Conservation (phyloP, 1,140 invertebrate species). For the Bicyclus anynana region DNA sequence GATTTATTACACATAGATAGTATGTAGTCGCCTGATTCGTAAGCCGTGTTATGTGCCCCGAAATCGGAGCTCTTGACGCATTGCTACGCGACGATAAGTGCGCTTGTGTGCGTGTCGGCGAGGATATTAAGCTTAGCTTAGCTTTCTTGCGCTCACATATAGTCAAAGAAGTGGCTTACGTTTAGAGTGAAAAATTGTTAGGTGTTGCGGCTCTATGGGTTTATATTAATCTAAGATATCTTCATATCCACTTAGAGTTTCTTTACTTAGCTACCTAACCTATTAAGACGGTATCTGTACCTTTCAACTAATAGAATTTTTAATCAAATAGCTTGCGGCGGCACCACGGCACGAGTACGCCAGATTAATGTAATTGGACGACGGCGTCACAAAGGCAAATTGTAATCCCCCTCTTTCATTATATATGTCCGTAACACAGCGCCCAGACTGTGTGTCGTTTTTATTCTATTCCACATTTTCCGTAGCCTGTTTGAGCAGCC, state of each 20-base stretch:
- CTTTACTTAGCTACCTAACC: slow-evolving; percentile 44
- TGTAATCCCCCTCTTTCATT: slow-evolving; percentile 72
- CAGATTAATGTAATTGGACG: slow-evolving; percentile 75
- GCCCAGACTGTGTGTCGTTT: slow-evolving; percentile 54
- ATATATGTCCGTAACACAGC: slow-evolving; percentile 59
- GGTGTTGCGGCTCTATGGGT: too few relatives aligned
- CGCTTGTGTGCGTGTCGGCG: too few relatives aligned
- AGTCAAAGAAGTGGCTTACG: too few relatives aligned
- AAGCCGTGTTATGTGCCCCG: too few relatives aligned
- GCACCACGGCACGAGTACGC: slow-evolving; percentile 55
- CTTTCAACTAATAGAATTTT: slow-evolving; percentile 76
- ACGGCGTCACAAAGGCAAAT: slow-evolving; percentile 74
- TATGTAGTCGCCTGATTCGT: too few relatives aligned
- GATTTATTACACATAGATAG: too few relatives aligned
- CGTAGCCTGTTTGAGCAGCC: slow-evolving; percentile 37
- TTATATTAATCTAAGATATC: too few relatives aligned
- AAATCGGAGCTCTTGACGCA: too few relatives aligned
- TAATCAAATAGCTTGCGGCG: slow-evolving; percentile 70
- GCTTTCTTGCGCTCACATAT: too few relatives aligned
- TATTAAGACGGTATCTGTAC: slow-evolving; percentile 65
- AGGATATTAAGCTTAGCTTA: too few relatives aligned
- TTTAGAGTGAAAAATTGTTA: too few relatives aligned
- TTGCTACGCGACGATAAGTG: too few relatives aligned
- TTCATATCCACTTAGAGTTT: slow-evolving; percentile 28
- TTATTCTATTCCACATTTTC: slow-evolving; percentile 45